Evolutionary conservation across 2,888 invertebrate genomes (phyloP).

Genomic region (Drosophila suboccidentalis): DNA sequence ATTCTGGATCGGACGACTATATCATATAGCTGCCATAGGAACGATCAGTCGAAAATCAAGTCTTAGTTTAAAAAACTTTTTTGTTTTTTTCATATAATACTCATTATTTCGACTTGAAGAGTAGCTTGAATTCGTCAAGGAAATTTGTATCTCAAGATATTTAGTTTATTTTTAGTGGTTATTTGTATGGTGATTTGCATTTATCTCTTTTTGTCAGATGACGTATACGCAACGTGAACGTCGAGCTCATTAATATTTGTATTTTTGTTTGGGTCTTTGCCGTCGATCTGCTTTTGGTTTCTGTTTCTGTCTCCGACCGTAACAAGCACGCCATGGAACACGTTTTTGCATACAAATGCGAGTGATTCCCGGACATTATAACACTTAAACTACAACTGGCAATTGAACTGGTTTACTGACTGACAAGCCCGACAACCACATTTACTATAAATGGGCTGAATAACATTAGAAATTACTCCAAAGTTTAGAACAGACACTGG

Average conservation of each 20-base stretch:
- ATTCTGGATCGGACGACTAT: too few relatives aligned
- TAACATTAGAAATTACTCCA: background rate
- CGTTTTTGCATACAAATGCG: slow-evolving; percentile 72
- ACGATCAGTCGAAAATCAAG: too few relatives aligned
- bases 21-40: too few relatives aligned
- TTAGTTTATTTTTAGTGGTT: background rate
- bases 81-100: too few relatives aligned
- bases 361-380: slow-evolving; percentile 9
- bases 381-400: slow-evolving; percentile 1
- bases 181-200: slow-evolving; percentile 5
- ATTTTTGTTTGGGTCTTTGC: slow-evolving; percentile 13
- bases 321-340: slow-evolving; percentile 64
- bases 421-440: background rate
- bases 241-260: slow-evolving; percentile 35
- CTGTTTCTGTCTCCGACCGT: slow-evolving; percentile 21
- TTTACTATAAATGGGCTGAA: background rate
- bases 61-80: too few relatives aligned
- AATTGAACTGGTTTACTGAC: slow-evolving; percentile 37
- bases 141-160: background rate
- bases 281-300: slow-evolving; percentile 21
- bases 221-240: slow-evolving; percentile 64
- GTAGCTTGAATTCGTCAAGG: background rate
- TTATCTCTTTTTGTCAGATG: slow-evolving; percentile 27
- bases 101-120: too few relatives aligned
- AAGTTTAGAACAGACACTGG: background rate